A percentile compares a stretch with the other conserved stretches of the same genome.
phyloP scores from a whole-genome alignment of 2,113 vertebrate genomes.

The Siphamia tubifer region DNA sequence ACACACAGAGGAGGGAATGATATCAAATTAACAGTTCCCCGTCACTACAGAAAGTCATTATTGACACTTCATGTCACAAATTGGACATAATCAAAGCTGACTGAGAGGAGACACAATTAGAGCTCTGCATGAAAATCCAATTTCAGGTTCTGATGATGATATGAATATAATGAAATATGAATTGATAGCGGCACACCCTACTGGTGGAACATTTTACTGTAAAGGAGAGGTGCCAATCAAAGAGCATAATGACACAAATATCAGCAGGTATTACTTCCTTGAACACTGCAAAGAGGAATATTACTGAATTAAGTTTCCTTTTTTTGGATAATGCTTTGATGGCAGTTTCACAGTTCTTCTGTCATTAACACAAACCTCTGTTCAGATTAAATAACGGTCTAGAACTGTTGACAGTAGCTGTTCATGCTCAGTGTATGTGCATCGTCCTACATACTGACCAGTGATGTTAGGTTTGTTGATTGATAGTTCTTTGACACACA shows the following conservation, averaged over 20 bases:
- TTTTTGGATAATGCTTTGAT: background rate
- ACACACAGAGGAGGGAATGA: slow-evolving; percentile 8
- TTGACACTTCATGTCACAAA: slow-evolving; percentile 51
- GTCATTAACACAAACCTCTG: background rate
- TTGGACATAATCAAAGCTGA: slow-evolving; percentile 47
- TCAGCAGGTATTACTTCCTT: background rate
- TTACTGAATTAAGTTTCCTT: too few species aligned
- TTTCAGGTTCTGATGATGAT: slow-evolving; percentile 45
- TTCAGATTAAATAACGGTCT: background rate
- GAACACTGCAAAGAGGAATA: too few species aligned
- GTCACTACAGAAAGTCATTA: slow-evolving; percentile 62
- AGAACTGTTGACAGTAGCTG: background rate
- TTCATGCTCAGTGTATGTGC: background rate
- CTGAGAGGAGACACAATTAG: slow-evolving; percentile 50
- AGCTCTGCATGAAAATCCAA: slow-evolving; percentile 40
- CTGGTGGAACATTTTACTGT: slow-evolving; percentile 10
- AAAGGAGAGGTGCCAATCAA: background rate
- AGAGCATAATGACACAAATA: background rate
- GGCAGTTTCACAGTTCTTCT: background rate
- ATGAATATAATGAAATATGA: slow-evolving; percentile 49
- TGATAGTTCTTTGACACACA: slow-evolving; percentile 24
- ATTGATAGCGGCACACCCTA: slow-evolving; percentile 38
- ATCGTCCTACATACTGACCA: slow-evolving; percentile 15
- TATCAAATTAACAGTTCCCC: slow-evolving; percentile 53
- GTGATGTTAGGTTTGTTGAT: too few species aligned